Percentiles rank a stretch among this genome's conserved stretches.
Evolutionary conservation across 2,888 invertebrate species (phyloP).

Genomic region (Empis livida): DNA sequence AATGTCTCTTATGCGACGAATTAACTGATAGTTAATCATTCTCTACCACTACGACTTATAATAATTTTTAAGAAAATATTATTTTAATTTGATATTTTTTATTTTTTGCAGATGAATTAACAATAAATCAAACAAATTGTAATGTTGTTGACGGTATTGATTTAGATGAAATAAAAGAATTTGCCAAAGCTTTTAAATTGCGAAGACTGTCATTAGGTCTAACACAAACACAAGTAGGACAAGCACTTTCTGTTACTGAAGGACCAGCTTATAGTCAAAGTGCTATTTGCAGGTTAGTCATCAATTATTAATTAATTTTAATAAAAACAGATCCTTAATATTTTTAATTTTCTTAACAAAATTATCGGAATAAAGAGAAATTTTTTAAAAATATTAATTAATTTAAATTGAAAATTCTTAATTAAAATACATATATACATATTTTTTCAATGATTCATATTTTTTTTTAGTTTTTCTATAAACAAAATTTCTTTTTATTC

Average conservation of each 20-base stretch:
- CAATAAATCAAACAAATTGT: conserved; percentile 85
- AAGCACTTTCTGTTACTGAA: conserved; percentile 89
- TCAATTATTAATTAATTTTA: conserved; percentile 8
- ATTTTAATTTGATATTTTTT: neutral
- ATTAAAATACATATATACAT: no score
- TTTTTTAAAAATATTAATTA: neutral
- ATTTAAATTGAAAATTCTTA: neutral
- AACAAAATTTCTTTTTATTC: neutral
- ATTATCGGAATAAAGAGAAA: neutral
- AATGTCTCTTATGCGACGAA: no score
- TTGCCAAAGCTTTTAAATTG: conserved; percentile 93
- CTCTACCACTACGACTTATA: no score
- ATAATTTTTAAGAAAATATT: no score
- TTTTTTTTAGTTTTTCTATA: neutral
- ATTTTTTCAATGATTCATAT: no score
- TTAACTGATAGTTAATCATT: no score
- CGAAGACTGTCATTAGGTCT: conserved; percentile 84
- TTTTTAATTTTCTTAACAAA: neutral
- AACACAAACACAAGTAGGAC: conserved; percentile 96
- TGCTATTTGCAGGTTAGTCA: conserved; percentile 95
- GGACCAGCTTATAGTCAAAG: conserved; percentile 98
- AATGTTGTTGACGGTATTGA: conserved; percentile 95
- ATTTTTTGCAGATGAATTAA: conserved; percentile 63
- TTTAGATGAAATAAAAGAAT: conserved; percentile 95
- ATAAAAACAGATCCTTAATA: neutral